Evolutionary conservation across 2,113 vertebrate species (phyloP).

Genomic region (Oenanthe oenanthe): DNA sequence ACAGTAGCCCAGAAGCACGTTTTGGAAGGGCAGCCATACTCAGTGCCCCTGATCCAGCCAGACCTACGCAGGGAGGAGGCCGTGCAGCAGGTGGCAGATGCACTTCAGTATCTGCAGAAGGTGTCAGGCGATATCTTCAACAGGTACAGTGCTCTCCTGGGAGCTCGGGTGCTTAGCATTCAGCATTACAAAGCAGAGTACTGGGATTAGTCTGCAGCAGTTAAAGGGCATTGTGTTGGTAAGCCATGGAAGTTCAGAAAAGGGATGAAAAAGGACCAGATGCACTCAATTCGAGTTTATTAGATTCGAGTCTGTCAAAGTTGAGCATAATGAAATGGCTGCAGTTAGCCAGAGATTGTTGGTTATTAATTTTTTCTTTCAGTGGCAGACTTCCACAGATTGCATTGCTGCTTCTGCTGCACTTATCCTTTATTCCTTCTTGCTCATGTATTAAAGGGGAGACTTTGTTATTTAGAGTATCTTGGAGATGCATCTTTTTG

Average conservation of each 20-base stretch:
- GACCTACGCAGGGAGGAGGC: constrained; percentile 93
- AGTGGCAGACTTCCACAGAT: background rate
- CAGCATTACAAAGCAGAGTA: background rate
- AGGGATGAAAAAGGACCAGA: background rate
- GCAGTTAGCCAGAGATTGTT: background rate
- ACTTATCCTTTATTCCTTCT: background rate
- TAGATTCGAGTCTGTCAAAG: background rate
- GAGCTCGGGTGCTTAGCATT: background rate
- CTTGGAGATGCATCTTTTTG: background rate
- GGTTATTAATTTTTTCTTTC: constrained; percentile 17
- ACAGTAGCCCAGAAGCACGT: constrained; percentile 78
- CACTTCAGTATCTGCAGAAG: constrained; percentile 87
- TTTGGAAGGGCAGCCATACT: constrained; percentile 88
- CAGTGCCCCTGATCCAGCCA: constrained; percentile 90
- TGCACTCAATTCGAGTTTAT: background rate
- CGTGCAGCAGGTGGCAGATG: constrained; percentile 90
- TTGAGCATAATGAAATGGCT: background rate
- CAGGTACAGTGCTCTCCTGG: constrained; percentile 74
- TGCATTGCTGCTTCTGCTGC: background rate
- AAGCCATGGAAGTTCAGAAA: background rate
- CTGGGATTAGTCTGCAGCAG: background rate
- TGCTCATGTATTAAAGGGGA: background rate
- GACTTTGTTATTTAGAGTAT: background rate
- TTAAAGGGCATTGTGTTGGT: background rate
- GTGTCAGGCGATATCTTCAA: constrained; percentile 93